Percentiles rank a stretch among this genome's conserved stretches.
phyloP scores from a whole-genome alignment of 2,888 invertebrate genomes.

The Caenorhabditis sp. region DNA sequence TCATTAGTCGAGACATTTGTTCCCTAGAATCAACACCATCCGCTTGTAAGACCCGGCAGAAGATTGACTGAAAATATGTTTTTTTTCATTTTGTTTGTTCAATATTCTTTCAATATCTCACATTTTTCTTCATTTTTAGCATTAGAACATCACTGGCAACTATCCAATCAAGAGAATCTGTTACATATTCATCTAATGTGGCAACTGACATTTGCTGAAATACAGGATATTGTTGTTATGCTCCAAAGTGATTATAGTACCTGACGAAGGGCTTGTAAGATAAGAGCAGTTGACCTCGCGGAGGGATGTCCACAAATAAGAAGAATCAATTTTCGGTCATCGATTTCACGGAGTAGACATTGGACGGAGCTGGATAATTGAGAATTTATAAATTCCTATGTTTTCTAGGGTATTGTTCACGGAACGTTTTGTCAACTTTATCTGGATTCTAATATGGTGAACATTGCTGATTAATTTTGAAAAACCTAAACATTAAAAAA shows the following conservation, averaged over 20 bases:
- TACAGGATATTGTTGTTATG: not conserved
- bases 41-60: conserved; percentile 45
- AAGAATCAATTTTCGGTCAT: conserved; percentile 50
- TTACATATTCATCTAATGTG: conserved; percentile 36
- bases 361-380: conserved; percentile 19
- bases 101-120: conserved; percentile 4
- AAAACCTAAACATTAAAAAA: too few species aligned
- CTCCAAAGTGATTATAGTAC: conserved; percentile 14
- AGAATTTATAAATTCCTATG: not conserved
- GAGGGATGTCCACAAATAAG: conserved; percentile 59
- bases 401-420: too few species aligned
- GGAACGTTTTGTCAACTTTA: too few species aligned
- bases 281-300: conserved; percentile 55
- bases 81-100: not conserved
- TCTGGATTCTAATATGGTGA: too few species aligned
- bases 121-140: conserved; percentile 52
- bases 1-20: conserved; percentile 51
- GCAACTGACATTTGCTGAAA: conserved; percentile 53
- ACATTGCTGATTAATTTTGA: too few species aligned
- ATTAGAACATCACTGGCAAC: conserved; percentile 42
- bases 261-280: conserved; percentile 65
- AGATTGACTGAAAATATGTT: conserved; percentile 25
- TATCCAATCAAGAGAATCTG: conserved; percentile 48
- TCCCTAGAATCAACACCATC: conserved; percentile 53
- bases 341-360: conserved; percentile 49